These are phyloP conservation scores for Latrodectus elegans DNA, from an alignment of 2,888 invertebrate species.

Conservation along the genomic window DNA sequence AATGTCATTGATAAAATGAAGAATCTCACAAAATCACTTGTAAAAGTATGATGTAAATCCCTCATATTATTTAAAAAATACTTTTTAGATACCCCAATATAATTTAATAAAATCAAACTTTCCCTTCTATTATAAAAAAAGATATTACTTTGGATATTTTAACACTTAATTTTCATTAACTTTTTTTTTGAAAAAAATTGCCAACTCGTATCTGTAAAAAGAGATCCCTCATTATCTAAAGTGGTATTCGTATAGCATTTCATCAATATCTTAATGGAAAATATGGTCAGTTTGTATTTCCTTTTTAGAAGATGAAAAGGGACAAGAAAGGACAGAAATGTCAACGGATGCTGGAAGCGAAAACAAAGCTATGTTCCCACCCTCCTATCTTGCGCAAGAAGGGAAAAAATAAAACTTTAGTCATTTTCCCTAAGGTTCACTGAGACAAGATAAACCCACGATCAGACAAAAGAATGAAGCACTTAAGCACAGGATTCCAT, in stretches of 20 bases:
- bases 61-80: no score
- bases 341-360: background rate
- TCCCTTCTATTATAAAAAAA: no score
- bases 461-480: slow-evolving; percentile 20
- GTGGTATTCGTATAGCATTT: background rate
- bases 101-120: no score
- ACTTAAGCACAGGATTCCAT: slow-evolving; percentile 29
- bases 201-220: background rate
- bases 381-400: background rate
- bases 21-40: no score
- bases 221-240: background rate
- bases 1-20: no score
- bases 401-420: slow-evolving; percentile 17
- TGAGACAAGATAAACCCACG: slow-evolving; percentile 21
- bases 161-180: no score
- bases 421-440: slow-evolving; percentile 41
- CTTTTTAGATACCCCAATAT: no score
- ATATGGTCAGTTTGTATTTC: background rate
- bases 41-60: no score
- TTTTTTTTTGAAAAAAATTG: no score
- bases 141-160: no score
- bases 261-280: slow-evolving; percentile 31
- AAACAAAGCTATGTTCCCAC: background rate
- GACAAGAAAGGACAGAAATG: background rate
- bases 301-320: slow-evolving; percentile 8